Evolutionary conservation across 1,140 invertebrate species (phyloP).

Genomic region (Halictus rubicundus): DNA sequence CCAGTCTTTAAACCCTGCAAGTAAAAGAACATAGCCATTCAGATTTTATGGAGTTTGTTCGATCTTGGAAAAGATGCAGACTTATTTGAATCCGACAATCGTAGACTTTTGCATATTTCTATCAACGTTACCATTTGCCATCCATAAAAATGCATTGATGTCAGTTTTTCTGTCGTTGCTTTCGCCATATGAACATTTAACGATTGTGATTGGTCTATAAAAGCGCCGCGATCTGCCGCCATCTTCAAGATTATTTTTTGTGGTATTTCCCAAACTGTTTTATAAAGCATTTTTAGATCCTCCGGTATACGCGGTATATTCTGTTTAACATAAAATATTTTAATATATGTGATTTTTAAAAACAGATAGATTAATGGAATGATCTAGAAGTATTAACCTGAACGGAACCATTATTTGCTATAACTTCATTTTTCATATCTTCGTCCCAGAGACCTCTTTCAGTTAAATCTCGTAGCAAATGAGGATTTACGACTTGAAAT

Average conservation of each 20-base stretch:
- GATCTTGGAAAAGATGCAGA: too few species aligned
- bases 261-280: constrained; percentile 99
- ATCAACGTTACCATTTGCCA: constrained; percentile 90
- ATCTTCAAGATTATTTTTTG: constrained; percentile 97
- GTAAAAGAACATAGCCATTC: too few species aligned
- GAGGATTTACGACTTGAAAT: constrained; percentile 97
- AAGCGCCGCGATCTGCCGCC: constrained; percentile 98
- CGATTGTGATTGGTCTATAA: constrained; percentile 99
- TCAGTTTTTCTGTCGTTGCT: constrained; percentile 95
- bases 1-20: constrained; percentile 96
- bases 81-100: too few species aligned
- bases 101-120: too few species aligned
- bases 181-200: constrained; percentile 98
- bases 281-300: constrained; percentile 95
- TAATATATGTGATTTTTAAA: background rate
- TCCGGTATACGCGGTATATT: constrained; percentile 89
- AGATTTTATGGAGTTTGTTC: background rate
- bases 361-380: background rate
- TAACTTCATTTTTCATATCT: constrained; percentile 97
- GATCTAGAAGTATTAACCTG: constrained; percentile 80
- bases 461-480: constrained; percentile 96
- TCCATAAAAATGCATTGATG: constrained; percentile 99
- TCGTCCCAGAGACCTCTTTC: constrained; percentile 96
- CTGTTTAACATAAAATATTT: constrained; percentile 11
- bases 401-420: constrained; percentile 95